phyloP scores from a whole-genome alignment of 2,888 invertebrate genomes.

The Bellardia bayeri region DNA sequence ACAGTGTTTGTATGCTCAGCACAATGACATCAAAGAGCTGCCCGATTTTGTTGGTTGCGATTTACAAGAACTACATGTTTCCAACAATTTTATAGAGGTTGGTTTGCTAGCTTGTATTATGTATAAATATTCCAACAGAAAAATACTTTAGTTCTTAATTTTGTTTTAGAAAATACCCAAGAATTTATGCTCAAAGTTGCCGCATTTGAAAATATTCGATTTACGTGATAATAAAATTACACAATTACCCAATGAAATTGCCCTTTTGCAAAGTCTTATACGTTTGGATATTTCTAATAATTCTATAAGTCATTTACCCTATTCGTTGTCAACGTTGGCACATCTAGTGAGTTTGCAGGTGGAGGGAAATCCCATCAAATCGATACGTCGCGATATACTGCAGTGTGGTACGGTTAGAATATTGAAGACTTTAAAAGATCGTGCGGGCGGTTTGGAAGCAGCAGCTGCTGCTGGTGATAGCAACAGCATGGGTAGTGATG shows the following conservation, averaged over 20 bases:
- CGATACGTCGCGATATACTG: conserved; percentile 92
- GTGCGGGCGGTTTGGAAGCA: conserved; percentile 76
- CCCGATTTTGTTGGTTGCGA: conserved; percentile 92
- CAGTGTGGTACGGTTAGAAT: conserved; percentile 93
- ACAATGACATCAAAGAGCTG: conserved; percentile 91
- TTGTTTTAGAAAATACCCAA: conserved; percentile 87
- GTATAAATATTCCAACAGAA: neutral
- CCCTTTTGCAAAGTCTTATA: conserved; percentile 89
- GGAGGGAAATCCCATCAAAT: conserved; percentile 94
- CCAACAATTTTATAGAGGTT: conserved; percentile 92
- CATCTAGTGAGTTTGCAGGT: conserved; percentile 92
- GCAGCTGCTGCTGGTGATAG: conserved; percentile 70
- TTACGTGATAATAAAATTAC: conserved; percentile 92
- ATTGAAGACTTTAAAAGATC: conserved; percentile 90
- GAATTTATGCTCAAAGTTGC: conserved; percentile 89
- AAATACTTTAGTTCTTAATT: conserved; percentile 64
- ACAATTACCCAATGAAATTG: conserved; percentile 91
- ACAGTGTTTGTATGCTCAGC: conserved; percentile 90
- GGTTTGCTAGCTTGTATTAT: conserved; percentile 77
- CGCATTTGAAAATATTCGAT: conserved; percentile 90
- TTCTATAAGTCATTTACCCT: conserved; percentile 88
- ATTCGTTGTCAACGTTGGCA: conserved; percentile 88
- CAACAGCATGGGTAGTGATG: conserved; percentile 82
- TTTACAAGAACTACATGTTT: conserved; percentile 92
- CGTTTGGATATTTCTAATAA: conserved; percentile 95